Base-by-base conservation (phyloP, 92 coral and sea anemone species). In the Bergia sp. region DNA sequence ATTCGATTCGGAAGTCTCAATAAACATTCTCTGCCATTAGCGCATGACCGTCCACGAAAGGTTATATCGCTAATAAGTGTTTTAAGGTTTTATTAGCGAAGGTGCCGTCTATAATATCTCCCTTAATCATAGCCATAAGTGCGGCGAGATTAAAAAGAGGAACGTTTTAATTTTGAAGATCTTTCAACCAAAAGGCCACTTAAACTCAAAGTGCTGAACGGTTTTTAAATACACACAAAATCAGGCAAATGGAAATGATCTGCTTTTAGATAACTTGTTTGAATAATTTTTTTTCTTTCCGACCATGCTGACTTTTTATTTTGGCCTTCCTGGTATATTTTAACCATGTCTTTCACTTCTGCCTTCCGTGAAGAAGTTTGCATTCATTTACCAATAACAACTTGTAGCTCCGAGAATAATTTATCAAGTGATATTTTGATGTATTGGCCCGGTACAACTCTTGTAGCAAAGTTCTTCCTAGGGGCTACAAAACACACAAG, bases 1-100 rank as follows among this genome's bases (percentile, higher is more conserved):
- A 84, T 84, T 72, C 15, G 49, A 84, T 36, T 69, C 87, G 87
- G 87, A 84, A 84, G 87, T 84, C 65, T 84, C 57, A 84, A 72
- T 61, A 81, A 45, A 45, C 38, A 16, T 5, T 44, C 23, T 71
- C 78, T 42, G 37, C 53, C 77, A 84, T 84, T 84, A 69, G 64
- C 11, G 77, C 77, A 12, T 45, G 43, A 84, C 15, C 42, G 38
- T 5, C 87, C 2, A 43, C 50, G 77, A 42, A 49, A 49, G 37
- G 21, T 43, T 69, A 69, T 47, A 71, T 55, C 65, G 87, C 78
- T 69, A 44, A 66, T 84, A 69, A 84, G 87, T 84, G 87, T 37
- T 71, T 72, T 83, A 64, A 41, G 66, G 49, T 69, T 39, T 82
- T 82, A 40, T 65, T 47, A 69, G 45, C 38, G 79, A 45, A 67